A percentile compares a stretch with the other conserved stretches of the same genome.
These are phyloP conservation scores for Clamator glandarius DNA, from an alignment of 2,797 vertebrate species.

Conservation along the genomic window DNA sequence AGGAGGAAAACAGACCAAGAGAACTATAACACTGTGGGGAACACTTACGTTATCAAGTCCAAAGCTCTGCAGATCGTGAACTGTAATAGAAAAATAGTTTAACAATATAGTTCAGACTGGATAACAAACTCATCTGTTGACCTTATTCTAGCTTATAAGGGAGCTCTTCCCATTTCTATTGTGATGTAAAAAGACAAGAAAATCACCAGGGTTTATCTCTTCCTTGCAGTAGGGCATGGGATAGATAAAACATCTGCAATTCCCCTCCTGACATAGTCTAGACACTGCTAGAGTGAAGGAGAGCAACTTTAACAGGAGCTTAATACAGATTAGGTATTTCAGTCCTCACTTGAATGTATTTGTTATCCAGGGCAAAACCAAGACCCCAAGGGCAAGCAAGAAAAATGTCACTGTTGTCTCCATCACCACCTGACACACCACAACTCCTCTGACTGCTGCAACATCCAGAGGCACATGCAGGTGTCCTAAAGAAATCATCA, in stretches of 20 bases:
- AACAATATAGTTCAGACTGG: background rate
- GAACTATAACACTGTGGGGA: background rate
- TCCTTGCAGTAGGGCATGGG: background rate
- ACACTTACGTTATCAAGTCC: slow-evolving; percentile 95
- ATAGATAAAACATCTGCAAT: background rate
- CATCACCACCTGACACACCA: background rate
- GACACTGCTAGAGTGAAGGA: background rate
- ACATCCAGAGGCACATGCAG: background rate
- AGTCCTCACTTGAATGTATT: background rate
- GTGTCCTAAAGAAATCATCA: background rate
- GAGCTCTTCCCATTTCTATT: background rate
- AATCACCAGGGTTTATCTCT: background rate
- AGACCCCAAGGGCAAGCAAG: background rate
- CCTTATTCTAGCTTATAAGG: background rate
- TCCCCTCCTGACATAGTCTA: background rate
- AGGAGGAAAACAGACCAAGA: background rate
- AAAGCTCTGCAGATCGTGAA: slow-evolving; percentile 97
- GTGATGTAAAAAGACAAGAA: background rate
- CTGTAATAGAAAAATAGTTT: slow-evolving; percentile 79
- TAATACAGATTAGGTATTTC: background rate
- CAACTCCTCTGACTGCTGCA: background rate
- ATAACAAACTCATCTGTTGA: background rate
- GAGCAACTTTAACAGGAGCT: background rate
- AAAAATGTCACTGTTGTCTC: background rate
- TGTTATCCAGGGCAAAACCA: background rate